Percentiles rank a stretch among this genome's conserved stretches.
These are phyloP conservation scores for Cecidostiba fungosa DNA, from an alignment of 2,888 invertebrate genomes.

Conservation along the genomic window DNA sequence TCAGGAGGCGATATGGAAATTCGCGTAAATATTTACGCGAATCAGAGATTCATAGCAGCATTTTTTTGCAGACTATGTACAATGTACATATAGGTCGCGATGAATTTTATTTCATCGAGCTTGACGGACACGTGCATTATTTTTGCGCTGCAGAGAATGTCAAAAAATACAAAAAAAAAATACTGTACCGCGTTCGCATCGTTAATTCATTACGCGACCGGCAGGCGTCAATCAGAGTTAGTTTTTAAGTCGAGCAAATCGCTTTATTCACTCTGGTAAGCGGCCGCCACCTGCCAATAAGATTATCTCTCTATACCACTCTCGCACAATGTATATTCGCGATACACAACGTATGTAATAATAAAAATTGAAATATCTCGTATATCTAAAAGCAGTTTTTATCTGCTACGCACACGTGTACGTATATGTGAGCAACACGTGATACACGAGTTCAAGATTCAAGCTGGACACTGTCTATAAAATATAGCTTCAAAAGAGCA, in stretches of 20 bases:
- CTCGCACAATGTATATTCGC: too few species aligned
- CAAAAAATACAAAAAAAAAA: not conserved
- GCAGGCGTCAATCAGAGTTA: not conserved
- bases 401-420: too few species aligned
- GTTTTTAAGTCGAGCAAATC: not conserved
- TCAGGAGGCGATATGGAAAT: not conserved
- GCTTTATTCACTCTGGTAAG: not conserved
- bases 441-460: too few species aligned
- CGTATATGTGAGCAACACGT: too few species aligned
- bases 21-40: constrained; percentile 1
- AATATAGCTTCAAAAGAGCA: too few species aligned
- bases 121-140: not conserved
- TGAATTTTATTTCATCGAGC: not conserved
- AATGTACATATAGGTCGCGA: not conserved
- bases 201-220: not conserved
- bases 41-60: not conserved
- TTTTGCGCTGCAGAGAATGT: not conserved
- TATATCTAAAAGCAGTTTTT: too few species aligned
- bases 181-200: not conserved
- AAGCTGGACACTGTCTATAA: too few species aligned
- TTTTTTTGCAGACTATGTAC: not conserved
- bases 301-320: not conserved
- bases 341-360: not conserved
- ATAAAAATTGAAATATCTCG: not conserved
- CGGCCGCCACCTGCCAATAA: not conserved